Conservation (phyloP, 2,797 vertebrate species). For the Sebastes wilsoni region DNA sequence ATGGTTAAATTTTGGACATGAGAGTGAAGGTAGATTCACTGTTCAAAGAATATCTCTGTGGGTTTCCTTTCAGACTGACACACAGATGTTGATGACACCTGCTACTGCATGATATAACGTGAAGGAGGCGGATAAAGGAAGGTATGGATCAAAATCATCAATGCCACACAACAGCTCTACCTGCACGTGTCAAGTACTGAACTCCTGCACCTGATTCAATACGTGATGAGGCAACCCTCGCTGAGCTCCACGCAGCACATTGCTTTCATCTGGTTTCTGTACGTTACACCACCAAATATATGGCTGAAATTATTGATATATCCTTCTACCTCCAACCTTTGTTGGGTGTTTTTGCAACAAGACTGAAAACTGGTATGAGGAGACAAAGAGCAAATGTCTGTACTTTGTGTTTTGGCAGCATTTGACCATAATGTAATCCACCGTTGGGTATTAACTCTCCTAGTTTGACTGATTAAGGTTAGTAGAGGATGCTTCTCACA, state of each 20-base stretch:
- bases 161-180: background rate
- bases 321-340: background rate
- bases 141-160: background rate
- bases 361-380: background rate
- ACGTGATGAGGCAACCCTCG: background rate
- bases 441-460: background rate
- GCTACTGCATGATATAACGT: background rate
- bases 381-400: background rate
- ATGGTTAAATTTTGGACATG: background rate
- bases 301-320: background rate
- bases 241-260: background rate
- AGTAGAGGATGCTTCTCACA: background rate
- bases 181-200: background rate
- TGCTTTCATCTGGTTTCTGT: background rate
- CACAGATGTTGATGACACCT: constrained; percentile 44
- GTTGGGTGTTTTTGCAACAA: background rate
- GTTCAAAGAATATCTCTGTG: constrained; percentile 10
- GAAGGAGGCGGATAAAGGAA: background rate
- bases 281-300: background rate
- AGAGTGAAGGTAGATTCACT: background rate
- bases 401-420: background rate
- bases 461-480: background rate
- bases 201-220: constrained; percentile 21
- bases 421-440: background rate
- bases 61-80: constrained; percentile 5